phyloP scores from a whole-genome alignment of 53 echinoderm and acorn worm genomes.

The Apostichopus leukothele region DNA sequence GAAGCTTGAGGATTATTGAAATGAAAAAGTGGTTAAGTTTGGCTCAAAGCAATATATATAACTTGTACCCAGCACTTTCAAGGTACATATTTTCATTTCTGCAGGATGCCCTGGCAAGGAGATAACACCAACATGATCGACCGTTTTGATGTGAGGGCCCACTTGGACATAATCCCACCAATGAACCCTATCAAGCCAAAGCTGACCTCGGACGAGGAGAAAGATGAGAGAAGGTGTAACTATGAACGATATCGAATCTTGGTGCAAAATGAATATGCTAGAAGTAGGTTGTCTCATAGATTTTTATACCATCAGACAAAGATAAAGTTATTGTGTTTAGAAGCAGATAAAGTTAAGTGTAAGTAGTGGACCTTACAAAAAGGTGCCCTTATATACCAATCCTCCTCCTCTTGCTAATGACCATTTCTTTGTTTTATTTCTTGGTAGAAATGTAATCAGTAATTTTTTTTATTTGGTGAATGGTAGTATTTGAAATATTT shows the following conservation, averaged over 20 bases:
- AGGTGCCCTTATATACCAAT: no score
- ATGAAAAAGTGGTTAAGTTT: no score
- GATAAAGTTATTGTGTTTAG: not conserved
- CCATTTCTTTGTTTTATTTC: no score
- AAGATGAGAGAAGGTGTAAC: slow-evolving; percentile 86
- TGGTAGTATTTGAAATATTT: no score
- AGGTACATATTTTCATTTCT: not conserved
- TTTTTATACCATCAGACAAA: slow-evolving; percentile 30
- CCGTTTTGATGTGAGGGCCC: slow-evolving; percentile 95
- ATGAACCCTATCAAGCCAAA: slow-evolving; percentile 59
- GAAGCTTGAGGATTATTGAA: no score
- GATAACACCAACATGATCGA: slow-evolving; percentile 89
- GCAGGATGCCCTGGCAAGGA: slow-evolving; percentile 99
- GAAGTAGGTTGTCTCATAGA: slow-evolving; percentile 77
- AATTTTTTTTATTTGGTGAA: no score
- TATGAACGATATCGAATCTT: slow-evolving; percentile 99
- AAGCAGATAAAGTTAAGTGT: no score
- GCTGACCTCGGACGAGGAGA: slow-evolving; percentile 65
- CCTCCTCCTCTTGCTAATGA: no score
- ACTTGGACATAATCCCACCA: slow-evolving; percentile 82
- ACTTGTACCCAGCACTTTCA: no score
- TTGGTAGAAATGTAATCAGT: no score
- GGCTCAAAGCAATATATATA: no score
- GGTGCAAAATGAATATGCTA: slow-evolving; percentile 97
- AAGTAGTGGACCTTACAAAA: no score